phyloP scores from a whole-genome alignment of 2,113 vertebrate genomes.

The Hippocampus comes region DNA sequence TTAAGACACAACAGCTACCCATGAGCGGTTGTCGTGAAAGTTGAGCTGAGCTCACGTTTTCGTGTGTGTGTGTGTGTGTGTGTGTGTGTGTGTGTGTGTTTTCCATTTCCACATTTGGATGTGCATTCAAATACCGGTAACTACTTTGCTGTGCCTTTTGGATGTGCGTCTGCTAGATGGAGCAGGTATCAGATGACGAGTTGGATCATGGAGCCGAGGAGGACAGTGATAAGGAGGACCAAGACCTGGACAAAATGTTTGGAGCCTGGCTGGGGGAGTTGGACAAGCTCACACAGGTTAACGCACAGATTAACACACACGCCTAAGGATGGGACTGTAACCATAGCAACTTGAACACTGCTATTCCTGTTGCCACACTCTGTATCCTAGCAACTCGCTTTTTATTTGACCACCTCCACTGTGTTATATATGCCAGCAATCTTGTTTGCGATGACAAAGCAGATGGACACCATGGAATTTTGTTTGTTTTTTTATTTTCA shows the following conservation, averaged over 20 bases:
- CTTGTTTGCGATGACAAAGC: not conserved
- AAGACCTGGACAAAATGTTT: conserved; percentile 99
- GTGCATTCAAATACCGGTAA: not conserved
- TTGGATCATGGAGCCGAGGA: conserved; percentile 95
- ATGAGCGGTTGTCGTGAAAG: conserved; percentile 49
- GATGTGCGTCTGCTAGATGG: conserved; percentile 79
- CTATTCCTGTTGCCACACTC: conserved; percentile 51
- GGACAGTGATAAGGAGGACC: conserved; percentile 98
- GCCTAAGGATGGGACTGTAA: conserved; percentile 17
- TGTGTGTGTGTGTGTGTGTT: too few relatives aligned
- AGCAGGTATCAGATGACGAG: conserved; percentile 94
- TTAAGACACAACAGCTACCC: conserved; percentile 25
- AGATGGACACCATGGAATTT: not conserved
- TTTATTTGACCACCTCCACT: conserved; percentile 28
- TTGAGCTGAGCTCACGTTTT: conserved; percentile 15
- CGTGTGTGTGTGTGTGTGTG: not conserved
- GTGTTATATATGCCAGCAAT: conserved; percentile 4
- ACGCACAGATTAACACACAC: conserved; percentile 62
- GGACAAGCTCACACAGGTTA: conserved; percentile 68
- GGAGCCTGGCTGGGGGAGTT: conserved; percentile 92
- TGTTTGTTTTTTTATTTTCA: not conserved
- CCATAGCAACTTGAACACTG: conserved; percentile 63
- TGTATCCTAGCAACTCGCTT: conserved; percentile 63
- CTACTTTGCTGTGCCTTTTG: not conserved
- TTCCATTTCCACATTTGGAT: not conserved